Percentiles rank a stretch among this genome's conserved stretches.
phyloP scores from a whole-genome alignment of 2,888 invertebrate species.

The Empis livida region DNA sequence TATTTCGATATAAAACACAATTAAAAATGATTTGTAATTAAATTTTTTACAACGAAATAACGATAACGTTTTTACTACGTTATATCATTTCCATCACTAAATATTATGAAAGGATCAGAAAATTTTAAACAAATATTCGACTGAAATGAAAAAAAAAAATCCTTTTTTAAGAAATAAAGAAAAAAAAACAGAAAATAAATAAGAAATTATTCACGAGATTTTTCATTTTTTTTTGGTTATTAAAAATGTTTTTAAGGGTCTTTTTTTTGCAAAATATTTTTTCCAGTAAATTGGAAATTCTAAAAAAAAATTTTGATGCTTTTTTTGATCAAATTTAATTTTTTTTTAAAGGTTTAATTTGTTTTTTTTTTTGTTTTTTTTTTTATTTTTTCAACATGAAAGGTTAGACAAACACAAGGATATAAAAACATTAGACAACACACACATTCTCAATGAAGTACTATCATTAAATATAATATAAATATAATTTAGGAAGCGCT shows the following conservation, averaged over 20 bases:
- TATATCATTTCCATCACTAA: too few species aligned
- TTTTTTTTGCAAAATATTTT: too few species aligned
- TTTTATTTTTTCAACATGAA: slow-evolving; percentile 23
- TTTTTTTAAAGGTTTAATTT: slow-evolving; percentile 4
- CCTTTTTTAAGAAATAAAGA: too few species aligned
- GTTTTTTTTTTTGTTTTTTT: slow-evolving; percentile 13
- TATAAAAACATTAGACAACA: slow-evolving; percentile 75
- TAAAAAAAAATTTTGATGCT: neutral
- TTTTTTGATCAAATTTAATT: slow-evolving; percentile 8
- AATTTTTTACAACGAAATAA: too few species aligned
- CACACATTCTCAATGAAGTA: slow-evolving; percentile 55
- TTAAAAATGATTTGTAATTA: too few species aligned
- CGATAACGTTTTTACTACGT: too few species aligned
- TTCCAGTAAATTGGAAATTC: too few species aligned
- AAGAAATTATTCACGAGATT: slow-evolving; percentile 4
- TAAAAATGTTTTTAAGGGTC: slow-evolving; percentile 8
- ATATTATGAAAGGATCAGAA: too few species aligned
- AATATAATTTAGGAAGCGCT: neutral
- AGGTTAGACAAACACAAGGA: slow-evolving; percentile 79
- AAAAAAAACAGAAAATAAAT: neutral
- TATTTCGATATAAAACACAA: too few species aligned
- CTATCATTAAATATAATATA: slow-evolving; percentile 28
- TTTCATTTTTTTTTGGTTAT: neutral
- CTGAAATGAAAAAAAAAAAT: too few species aligned
- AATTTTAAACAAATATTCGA: too few species aligned